Evolutionary conservation across 2,888 invertebrate genomes (phyloP), one percentile per base, ranked within the genome.

Genomic region (Onthophagus sagittarius): DNA sequence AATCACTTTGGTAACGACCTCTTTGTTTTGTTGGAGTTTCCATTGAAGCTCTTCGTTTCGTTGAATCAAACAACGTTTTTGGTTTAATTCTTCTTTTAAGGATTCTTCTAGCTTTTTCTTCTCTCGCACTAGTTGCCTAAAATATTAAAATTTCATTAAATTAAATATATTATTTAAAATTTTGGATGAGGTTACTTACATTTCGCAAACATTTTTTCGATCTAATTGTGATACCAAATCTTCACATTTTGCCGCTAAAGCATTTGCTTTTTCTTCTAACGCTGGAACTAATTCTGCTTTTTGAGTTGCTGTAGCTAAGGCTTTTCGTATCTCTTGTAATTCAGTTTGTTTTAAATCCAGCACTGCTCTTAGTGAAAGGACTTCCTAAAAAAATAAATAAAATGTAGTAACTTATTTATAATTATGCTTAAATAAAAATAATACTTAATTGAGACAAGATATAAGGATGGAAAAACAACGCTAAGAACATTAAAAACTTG

Each of bases 1-100:
- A 9, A 84, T 78, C 2, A 86, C 83, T 70, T 85, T 85, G 39
- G 81, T 84, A 14, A 88, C 87, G 65, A 94, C 92, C 85, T 94
- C 93, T 73, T 92, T 92, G 83, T 93, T 94, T 83, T 95, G 94
- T 80, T 93, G 89, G 74, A 97, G 88, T 82, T 93, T 93, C 91
- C 95, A 97, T 80, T 94, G 90, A 1, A 97, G 88, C 85, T 96
- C 95, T 85, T 97, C 97, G 82, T 96, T 96, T 82, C 94, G 91
- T 81, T 94, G 93, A 0, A 91, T 90, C 69, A 96, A 85, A 0
- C 95, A 88, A 75, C 93, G 90, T 80, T 94, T 94, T 77, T 93
- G 93, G 81, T 94, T 92, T 0, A 90, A 87, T 83, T 96, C 94
- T 73, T 94, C 90, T 69, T 92, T 92, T 74, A 92, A 91, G 1